Percentiles rank a stretch among this genome's conserved stretches.
Conservation (phyloP, 2,797 vertebrate genomes). For the Falco novaeseelandiae region DNA sequence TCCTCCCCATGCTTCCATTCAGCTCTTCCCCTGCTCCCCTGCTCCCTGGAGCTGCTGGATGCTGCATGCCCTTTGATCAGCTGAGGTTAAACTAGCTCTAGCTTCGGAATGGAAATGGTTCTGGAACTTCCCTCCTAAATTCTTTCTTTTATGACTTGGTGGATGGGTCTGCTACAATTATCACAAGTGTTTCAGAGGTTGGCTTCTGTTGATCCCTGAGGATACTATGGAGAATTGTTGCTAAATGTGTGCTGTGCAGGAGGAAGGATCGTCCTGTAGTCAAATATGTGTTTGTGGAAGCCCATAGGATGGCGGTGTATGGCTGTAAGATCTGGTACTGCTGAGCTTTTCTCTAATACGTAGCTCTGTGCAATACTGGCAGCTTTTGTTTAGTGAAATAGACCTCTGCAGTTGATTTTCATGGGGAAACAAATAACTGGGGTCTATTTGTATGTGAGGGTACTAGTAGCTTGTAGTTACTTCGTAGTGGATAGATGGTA, state of each 20-base stretch:
- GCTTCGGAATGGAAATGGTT: not conserved
- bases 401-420: not conserved
- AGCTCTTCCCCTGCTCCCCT: not conserved
- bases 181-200: not conserved
- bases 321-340: not conserved
- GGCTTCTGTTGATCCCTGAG: not conserved
- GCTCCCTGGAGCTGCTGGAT: not conserved
- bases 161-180: not conserved
- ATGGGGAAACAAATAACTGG: not conserved
- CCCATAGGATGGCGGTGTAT: not conserved
- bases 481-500: not conserved
- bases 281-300: not conserved
- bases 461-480: not conserved
- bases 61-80: not conserved
- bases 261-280: not conserved
- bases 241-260: not conserved
- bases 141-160: not conserved
- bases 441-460: accelerated
- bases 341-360: not conserved
- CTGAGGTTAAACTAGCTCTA: not conserved
- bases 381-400: not conserved
- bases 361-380: not conserved
- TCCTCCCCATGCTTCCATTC: not conserved
- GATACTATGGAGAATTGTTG: not conserved
- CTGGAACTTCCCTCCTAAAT: not conserved